Base-by-base conservation (phyloP, 2,797 vertebrate genomes). In the Enteromius argenteus region DNA sequence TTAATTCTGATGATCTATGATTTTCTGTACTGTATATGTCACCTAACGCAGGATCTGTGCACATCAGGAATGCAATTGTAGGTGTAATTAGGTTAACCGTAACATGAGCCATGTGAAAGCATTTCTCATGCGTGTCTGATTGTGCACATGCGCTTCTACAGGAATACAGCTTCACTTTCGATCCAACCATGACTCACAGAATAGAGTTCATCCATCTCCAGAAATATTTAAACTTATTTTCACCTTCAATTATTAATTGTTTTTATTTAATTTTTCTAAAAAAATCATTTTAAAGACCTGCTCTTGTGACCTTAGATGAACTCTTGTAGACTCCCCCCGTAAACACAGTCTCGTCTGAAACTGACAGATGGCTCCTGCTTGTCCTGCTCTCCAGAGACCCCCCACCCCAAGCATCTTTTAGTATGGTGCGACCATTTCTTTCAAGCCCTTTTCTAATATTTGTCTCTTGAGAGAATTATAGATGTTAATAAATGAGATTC, bases 321-420 rank as follows among this genome's bases (percentile, higher is more conserved):
- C 62, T 44, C 42, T 66, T 44, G 42, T 62, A 72, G 64, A 66
- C 69, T 11, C 27, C 17, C 5, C n/a, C 4, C 35, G 27, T 44
- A 17, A 44, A 7, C 39, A 14, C 21, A 66, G 42, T 76, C n/a
- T 42, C 32, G 7, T 66, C 19, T 74, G 58, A 67, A 32, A 71
- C 13, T 30, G 78, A 86, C 85, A 69, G 83, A 84, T 87, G 84
- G 81, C 42, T 79, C 49, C 53, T 58, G 64, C 62, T 49, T 75
- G 66, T 56, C 35, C 32, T 32, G 23, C 9, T 85, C 77, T 42
- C 32, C 15, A 30, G 68, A 71, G 86, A 80, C 60, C 15, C 39
- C 5, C 14, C 37, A 23, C 32, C 19, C n/a, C 62, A 42, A 79
- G 27, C 64, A 73, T 86, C 21, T n/a, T n/a, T 2, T 27, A 53